Percentiles rank a stretch among this genome's conserved stretches.
Evolutionary conservation across 2,113 vertebrate genomes (phyloP).

Genomic region (Brachyistius frenatus): DNA sequence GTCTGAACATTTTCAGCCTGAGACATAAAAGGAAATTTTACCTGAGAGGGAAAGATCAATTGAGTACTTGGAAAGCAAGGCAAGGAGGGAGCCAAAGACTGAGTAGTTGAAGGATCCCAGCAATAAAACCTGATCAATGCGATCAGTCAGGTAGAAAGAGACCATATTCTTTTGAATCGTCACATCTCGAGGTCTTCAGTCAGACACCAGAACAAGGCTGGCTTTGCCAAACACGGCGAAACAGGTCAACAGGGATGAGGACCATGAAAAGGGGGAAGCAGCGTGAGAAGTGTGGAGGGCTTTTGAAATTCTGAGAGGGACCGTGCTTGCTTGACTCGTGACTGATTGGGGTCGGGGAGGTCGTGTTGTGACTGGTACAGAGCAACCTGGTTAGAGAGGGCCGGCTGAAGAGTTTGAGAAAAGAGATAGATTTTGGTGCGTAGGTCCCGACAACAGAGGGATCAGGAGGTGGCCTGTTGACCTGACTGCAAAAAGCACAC

Average conservation of each 20-base stretch:
- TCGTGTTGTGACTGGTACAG: conserved; percentile 42
- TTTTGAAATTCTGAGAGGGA: conserved; percentile 28
- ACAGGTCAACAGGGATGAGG: conserved; percentile 39
- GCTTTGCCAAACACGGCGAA: conserved; percentile 17
- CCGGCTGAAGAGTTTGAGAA: conserved; percentile 5
- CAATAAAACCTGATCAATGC: not conserved
- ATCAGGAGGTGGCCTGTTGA: not conserved
- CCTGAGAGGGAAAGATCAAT: not conserved
- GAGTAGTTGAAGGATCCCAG: not conserved
- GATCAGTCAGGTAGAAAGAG: conserved; percentile 22
- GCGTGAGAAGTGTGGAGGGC: conserved; percentile 6
- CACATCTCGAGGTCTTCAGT: conserved; percentile 10
- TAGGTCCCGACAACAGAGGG: not conserved
- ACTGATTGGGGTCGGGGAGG: conserved; percentile 46
- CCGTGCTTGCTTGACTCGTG: conserved; percentile 17
- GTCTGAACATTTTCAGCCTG: not conserved
- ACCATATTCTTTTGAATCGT: conserved; percentile 14
- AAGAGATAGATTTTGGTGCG: conserved; percentile 9
- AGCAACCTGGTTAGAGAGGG: conserved; percentile 25
- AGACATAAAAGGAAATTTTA: not conserved
- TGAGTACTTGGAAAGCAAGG: not conserved
- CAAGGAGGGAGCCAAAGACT: not conserved
- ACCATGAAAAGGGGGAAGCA: not conserved
- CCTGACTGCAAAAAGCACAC: conserved; percentile 13
- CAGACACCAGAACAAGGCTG: conserved; percentile 7